Evolutionary conservation across 2,888 invertebrate genomes (phyloP).

Genomic region (Scaptomyza polygonia): DNA sequence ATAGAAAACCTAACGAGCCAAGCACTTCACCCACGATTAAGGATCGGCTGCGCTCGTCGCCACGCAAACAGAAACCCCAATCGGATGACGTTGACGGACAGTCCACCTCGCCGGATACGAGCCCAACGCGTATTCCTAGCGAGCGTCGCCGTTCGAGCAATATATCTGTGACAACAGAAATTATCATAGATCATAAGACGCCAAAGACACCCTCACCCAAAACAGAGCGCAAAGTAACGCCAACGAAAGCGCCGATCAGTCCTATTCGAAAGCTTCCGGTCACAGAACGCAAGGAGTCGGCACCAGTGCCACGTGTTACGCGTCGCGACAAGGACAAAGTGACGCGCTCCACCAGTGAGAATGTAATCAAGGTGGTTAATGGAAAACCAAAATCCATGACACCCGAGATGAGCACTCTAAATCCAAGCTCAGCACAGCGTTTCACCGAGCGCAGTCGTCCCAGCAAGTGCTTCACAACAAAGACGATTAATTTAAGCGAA

Average conservation of each 20-base stretch:
- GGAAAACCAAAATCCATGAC: slow-evolving; percentile 58
- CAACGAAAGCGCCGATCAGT: slow-evolving; percentile 27
- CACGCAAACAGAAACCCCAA: slow-evolving; percentile 68
- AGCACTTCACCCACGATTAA: slow-evolving; percentile 59
- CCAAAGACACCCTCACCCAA: slow-evolving; percentile 68
- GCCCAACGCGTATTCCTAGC: slow-evolving; percentile 68
- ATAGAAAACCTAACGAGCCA: slow-evolving; percentile 48
- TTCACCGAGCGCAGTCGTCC: slow-evolving; percentile 74
- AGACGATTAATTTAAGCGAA: slow-evolving; percentile 85
- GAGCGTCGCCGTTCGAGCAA: slow-evolving; percentile 82
- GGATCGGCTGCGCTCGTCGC: slow-evolving; percentile 77
- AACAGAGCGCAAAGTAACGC: slow-evolving; percentile 33
- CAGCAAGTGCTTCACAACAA: slow-evolving; percentile 85
- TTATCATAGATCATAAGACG: slow-evolving; percentile 79
- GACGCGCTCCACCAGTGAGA: slow-evolving; percentile 86
- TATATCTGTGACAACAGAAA: slow-evolving; percentile 81
- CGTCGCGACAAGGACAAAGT: slow-evolving; percentile 85
- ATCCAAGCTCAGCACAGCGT: slow-evolving; percentile 48
- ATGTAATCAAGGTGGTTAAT: slow-evolving; percentile 85
- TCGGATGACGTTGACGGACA: slow-evolving; percentile 67
- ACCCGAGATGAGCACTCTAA: slow-evolving; percentile 64
- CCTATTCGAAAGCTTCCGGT: slow-evolving; percentile 81
- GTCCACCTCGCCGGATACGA: slow-evolving; percentile 75
- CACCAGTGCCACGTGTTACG: slow-evolving; percentile 84
- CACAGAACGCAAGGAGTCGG: slow-evolving; percentile 83